Evolutionary conservation across 2,113 vertebrate species (phyloP).

Genomic region (Tachysurus fulvidraco): DNA sequence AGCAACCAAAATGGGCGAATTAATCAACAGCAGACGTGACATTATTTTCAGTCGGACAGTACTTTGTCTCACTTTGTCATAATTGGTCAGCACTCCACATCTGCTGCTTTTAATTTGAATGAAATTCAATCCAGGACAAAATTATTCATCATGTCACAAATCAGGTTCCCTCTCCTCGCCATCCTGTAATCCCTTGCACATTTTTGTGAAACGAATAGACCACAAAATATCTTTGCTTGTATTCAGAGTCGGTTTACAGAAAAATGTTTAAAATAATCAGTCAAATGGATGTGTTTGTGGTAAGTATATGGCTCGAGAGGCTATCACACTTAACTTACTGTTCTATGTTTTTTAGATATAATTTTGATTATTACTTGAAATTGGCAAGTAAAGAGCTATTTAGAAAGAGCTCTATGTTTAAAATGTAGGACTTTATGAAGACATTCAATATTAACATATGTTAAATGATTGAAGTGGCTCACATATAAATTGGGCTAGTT

Average conservation of each 20-base stretch:
- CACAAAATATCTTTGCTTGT: not conserved
- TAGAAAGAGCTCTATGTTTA: not conserved
- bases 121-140: not conserved
- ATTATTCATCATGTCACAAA: not conserved
- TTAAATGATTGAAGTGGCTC: not conserved
- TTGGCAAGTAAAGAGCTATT: not conserved
- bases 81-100: not conserved
- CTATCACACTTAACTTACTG: not conserved
- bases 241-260: not conserved
- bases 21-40: not conserved
- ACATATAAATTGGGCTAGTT: not conserved
- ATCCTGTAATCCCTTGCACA: not conserved
- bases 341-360: not conserved
- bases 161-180: not conserved
- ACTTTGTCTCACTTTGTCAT: slow-evolving; percentile 10
- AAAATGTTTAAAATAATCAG: not conserved
- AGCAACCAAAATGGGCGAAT: not conserved
- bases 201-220: not conserved
- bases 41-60: not conserved
- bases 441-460: not conserved
- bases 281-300: not conserved
- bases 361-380: not conserved
- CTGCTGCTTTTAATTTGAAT: not conserved
- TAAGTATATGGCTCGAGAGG: not conserved
- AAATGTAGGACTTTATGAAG: not conserved